Base-by-base conservation (phyloP, 2,888 invertebrate genomes). In the Balanococcus diminutus region DNA sequence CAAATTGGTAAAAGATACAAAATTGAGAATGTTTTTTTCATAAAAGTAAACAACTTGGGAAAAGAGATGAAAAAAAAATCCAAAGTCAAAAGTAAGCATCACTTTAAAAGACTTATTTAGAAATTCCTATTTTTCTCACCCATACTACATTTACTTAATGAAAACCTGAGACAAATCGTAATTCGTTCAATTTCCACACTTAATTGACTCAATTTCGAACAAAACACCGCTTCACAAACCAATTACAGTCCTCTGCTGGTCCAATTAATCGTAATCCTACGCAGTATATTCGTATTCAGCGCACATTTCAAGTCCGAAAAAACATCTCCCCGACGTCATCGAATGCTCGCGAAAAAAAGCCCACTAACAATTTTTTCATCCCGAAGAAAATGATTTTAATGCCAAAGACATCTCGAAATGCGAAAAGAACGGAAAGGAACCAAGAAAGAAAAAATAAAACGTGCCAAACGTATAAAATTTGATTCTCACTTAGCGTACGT, bases 211-310 rank as follows among this genome's bases (percentile, higher is more conserved):
- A 67, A 28, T 5, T n/a, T 8, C n/a, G 51, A n/a, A 3, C 19
- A 51, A 42, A 51, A 25, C 9, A 67, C 5, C 61, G 28, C 9
- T 11, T 67, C 14, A 67, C 8, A 14, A 67, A 67, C 25, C 61
- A 67, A 67, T 67, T 67, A 67, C 25, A 28, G 28, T 8, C n/a
- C 19, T 19, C 61, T 67, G n/a, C 61, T 28, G 28, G 61, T 67
- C 61, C 61, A n/a, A 67, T 67, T 67, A 67, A 67, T 67, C 28
- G 61, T 67, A 67, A 67, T 67, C 28, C 61, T 28, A 28, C 61
- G 61, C 61, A 67, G 61, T 67, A 28, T n/a, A n/a, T 42, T 42
- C 42, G 51, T 5, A 3, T n/a, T 51, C 51, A 19, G 4, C n/a
- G n/a, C 51, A 67, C 11, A n/a, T n/a, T n/a, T n/a, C n/a, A 28